Percentiles rank a stretch among this genome's conserved stretches.
phyloP scores from a whole-genome alignment of 2,113 vertebrate species.

The Dendropsophus ebraccatus region DNA sequence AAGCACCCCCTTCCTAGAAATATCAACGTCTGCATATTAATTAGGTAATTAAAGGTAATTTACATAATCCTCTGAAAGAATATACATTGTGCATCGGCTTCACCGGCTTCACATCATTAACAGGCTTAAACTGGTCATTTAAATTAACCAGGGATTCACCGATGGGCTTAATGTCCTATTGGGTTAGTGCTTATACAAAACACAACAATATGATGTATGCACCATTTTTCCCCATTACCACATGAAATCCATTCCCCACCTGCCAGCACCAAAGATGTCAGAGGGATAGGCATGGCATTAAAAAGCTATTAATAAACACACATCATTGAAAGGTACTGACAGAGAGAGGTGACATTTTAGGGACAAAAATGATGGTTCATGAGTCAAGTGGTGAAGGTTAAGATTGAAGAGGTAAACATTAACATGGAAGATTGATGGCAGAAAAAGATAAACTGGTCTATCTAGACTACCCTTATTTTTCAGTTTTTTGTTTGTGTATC shows the following conservation, averaged over 20 bases:
- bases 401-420: background rate
- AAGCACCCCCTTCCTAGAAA: background rate
- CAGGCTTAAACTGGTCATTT: slow-evolving; percentile 22
- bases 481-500: too few species aligned
- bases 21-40: slow-evolving; percentile 26
- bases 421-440: too few species aligned
- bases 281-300: background rate
- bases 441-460: too few species aligned
- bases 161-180: background rate
- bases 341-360: too few species aligned
- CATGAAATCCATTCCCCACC: background rate
- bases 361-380: background rate
- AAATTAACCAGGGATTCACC: slow-evolving; percentile 14
- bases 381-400: background rate
- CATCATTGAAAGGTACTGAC: background rate
- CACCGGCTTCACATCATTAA: background rate
- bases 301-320: background rate
- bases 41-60: slow-evolving; percentile 1
- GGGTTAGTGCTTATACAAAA: background rate
- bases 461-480: too few species aligned
- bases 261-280: background rate
- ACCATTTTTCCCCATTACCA: background rate
- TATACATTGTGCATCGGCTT: background rate
- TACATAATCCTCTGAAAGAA: slow-evolving; percentile 10
- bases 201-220: background rate